Evolutionary conservation across 2,113 vertebrate genomes (phyloP).

Genomic region (Anhinga rufa): DNA sequence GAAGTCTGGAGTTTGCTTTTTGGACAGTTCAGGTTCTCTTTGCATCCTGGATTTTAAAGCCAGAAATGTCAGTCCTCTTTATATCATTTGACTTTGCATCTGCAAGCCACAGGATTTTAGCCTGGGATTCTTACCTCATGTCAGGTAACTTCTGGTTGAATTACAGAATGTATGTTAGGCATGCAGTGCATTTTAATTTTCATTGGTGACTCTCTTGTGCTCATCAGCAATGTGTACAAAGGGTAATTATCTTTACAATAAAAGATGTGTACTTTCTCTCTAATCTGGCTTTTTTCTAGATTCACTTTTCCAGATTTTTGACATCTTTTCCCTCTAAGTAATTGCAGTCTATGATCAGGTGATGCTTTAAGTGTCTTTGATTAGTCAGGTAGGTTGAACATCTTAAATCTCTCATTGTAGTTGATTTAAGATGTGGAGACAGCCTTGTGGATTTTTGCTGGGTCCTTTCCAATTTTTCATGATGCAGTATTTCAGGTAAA

Average conservation of each 20-base stretch:
- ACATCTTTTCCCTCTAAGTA: neutral
- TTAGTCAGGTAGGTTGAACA: neutral
- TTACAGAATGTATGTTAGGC: neutral
- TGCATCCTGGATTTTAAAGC: neutral
- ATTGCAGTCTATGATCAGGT: neutral
- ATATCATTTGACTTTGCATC: neutral
- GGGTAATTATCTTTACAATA: neutral
- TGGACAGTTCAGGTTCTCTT: neutral
- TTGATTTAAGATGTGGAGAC: neutral
- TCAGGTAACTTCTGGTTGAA: neutral
- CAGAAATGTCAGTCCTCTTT: neutral
- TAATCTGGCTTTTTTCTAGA: neutral
- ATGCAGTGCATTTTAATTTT: neutral
- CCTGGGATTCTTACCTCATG: neutral
- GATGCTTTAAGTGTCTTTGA: neutral
- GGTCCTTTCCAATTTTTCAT: neutral
- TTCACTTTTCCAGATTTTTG: neutral
- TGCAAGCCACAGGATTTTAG: neutral
- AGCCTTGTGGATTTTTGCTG: neutral
- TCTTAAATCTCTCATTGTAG: neutral
- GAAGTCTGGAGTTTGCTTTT: neutral
- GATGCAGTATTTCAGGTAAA: neutral
- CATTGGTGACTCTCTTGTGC: neutral
- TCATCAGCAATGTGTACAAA: neutral
- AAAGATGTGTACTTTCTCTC: neutral